Percentiles rank a stretch among this genome's conserved stretches.
phyloP scores from a whole-genome alignment of 1,140 invertebrate genomes.

The Caenorhabditis brenneri region DNA sequence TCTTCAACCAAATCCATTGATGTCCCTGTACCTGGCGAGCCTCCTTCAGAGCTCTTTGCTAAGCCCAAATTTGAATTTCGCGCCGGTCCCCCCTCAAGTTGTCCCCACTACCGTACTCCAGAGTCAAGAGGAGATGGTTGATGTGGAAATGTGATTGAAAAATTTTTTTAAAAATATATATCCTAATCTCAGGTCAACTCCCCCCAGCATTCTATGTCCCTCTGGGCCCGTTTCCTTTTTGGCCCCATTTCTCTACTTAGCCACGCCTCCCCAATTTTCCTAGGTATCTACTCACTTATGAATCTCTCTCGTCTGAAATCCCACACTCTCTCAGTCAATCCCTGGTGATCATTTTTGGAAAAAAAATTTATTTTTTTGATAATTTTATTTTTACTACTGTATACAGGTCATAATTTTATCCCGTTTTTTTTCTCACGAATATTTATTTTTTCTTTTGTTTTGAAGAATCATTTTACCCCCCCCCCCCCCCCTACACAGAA shows the following conservation, averaged over 20 bases:
- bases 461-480: not conserved
- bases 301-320: not conserved
- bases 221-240: not conserved
- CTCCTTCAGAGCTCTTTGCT: not conserved
- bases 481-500: too few relatives aligned
- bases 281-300: constrained; percentile 26
- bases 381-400: not conserved
- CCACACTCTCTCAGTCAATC: not conserved
- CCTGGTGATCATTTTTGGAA: constrained; percentile 25
- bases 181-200: not conserved
- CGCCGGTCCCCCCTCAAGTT: too few relatives aligned
- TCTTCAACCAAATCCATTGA: not conserved
- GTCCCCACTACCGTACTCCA: not conserved
- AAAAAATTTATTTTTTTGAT: too few relatives aligned
- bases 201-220: not conserved
- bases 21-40: not conserved
- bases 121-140: constrained; percentile 8
- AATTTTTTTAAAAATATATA: not conserved
- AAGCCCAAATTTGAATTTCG: not conserved
- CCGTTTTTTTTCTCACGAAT: not conserved
- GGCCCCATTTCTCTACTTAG: not conserved
- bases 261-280: not conserved
- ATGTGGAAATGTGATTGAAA: not conserved
- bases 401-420: constrained; percentile 19
- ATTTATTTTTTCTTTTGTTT: too few relatives aligned